Conservation (phyloP, 2,797 vertebrate genomes). For the Pseudomugil tenellus region DNA sequence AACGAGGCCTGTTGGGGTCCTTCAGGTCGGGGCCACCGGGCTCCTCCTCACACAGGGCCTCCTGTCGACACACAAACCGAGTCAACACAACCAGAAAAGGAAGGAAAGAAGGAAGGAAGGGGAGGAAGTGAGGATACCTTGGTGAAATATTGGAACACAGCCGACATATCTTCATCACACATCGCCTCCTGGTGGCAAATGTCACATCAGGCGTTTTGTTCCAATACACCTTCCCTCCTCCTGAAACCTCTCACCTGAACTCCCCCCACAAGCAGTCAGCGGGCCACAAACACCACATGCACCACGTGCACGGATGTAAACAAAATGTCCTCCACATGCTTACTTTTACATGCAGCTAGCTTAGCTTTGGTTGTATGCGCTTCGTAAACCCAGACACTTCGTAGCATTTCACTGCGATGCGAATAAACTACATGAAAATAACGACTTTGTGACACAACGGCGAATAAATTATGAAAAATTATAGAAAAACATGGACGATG, state of each 20-base stretch:
- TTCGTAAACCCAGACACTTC: too few relatives aligned
- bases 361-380: too few relatives aligned
- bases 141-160: constrained; percentile 81
- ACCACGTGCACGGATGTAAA: too few relatives aligned
- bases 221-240: constrained; percentile 53
- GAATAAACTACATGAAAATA: too few relatives aligned
- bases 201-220: too few relatives aligned
- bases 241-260: neutral
- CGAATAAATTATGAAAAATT: too few relatives aligned
- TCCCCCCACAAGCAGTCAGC: constrained; percentile 6
- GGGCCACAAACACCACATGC: constrained; percentile 20
- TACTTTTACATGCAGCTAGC: too few relatives aligned
- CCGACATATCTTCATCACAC: constrained; percentile 79
- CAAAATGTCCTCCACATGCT: too few relatives aligned
- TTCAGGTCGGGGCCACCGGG: constrained; percentile 83
- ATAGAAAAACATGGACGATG: too few relatives aligned
- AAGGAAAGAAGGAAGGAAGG: constrained; percentile 21
- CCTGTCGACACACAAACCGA: constrained; percentile 65
- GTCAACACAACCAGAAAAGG: constrained; percentile 11
- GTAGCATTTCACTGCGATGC: too few relatives aligned
- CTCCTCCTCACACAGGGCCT: constrained; percentile 86
- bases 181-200: constrained; percentile 81
- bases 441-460: too few relatives aligned
- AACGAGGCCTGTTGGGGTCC: constrained; percentile 93
- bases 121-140: constrained; percentile 69